phyloP scores from a whole-genome alignment of 2,888 invertebrate species.

The Octodonta nipae region DNA sequence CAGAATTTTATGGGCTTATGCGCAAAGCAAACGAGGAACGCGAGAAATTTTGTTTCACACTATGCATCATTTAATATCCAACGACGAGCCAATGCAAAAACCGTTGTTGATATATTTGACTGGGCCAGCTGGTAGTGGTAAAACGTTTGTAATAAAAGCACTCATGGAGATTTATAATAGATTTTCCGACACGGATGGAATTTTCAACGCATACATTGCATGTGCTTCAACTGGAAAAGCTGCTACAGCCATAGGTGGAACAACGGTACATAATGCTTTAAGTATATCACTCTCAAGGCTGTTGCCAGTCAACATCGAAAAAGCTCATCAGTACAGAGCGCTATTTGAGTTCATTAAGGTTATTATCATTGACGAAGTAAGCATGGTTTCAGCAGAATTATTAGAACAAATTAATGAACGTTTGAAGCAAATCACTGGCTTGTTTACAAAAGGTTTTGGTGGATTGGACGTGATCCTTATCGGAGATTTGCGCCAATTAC shows the following conservation, averaged over 20 bases:
- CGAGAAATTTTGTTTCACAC: too few species aligned
- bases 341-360: not conserved
- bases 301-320: too few species aligned
- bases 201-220: too few species aligned
- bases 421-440: not conserved
- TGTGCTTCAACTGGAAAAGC: slow-evolving; percentile 31
- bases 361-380: too few species aligned
- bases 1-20: too few species aligned
- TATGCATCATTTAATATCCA: too few species aligned
- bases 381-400: not conserved
- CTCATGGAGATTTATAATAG: slow-evolving; percentile 34
- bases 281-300: slow-evolving; percentile 2
- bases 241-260: slow-evolving; percentile 29
- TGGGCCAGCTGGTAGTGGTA: slow-evolving; percentile 7
- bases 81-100: not conserved
- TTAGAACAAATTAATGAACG: not conserved
- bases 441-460: not conserved
- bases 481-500: slow-evolving; percentile 1
- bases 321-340: not conserved
- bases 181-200: too few species aligned
- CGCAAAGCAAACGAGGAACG: too few species aligned
- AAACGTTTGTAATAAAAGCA: slow-evolving; percentile 12
- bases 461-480: slow-evolving; percentile 1
- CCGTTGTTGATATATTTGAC: not conserved
- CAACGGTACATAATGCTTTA: slow-evolving; percentile 27